Percentiles rank a stretch among this genome's conserved stretches.
These are phyloP conservation scores for Apodemia zela DNA, from an alignment of 2,888 invertebrate species.

Conservation along the genomic window DNA sequence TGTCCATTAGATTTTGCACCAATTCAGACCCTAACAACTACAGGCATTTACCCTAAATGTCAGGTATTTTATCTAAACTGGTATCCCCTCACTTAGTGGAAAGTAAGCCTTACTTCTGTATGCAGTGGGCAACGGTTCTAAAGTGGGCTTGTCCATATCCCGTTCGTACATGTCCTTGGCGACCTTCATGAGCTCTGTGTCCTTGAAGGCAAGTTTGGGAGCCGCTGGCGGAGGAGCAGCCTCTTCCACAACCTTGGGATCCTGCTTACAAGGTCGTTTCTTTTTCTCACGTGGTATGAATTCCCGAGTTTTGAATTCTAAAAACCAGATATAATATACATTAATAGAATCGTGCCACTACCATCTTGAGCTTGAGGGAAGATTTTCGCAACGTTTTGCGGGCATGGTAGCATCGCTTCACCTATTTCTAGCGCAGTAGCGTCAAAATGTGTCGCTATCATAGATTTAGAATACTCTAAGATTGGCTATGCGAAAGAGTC, in stretches of 20 bases:
- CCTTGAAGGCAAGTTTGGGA: conserved; percentile 61
- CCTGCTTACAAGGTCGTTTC: conserved; percentile 38
- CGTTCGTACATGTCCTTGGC: conserved; percentile 59
- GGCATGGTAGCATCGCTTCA: no score
- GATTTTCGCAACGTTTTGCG: no score
- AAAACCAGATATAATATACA: conserved; percentile 15
- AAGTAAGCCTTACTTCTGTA: conserved; percentile 54
- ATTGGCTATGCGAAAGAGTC: no score
- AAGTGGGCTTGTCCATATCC: conserved; percentile 51
- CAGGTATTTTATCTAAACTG: not conserved
- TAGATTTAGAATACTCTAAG: no score
- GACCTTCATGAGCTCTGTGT: conserved; percentile 68
- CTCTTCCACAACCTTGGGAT: conserved; percentile 32
- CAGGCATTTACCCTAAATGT: not conserved
- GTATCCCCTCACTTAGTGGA: not conserved
- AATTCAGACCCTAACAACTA: not conserved
- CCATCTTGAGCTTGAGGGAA: no score
- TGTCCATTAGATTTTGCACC: no score
- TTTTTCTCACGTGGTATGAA: conserved; percentile 60
- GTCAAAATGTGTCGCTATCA: not conserved
- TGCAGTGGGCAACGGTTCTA: conserved; percentile 59
- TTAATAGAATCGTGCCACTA: not conserved
- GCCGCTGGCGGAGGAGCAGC: conserved; percentile 33
- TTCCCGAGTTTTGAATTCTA: conserved; percentile 59
- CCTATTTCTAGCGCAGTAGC: no score